Conservation (phyloP, 2,888 invertebrate genomes). For the Scaptodrosophila latifasciaeformis region DNA sequence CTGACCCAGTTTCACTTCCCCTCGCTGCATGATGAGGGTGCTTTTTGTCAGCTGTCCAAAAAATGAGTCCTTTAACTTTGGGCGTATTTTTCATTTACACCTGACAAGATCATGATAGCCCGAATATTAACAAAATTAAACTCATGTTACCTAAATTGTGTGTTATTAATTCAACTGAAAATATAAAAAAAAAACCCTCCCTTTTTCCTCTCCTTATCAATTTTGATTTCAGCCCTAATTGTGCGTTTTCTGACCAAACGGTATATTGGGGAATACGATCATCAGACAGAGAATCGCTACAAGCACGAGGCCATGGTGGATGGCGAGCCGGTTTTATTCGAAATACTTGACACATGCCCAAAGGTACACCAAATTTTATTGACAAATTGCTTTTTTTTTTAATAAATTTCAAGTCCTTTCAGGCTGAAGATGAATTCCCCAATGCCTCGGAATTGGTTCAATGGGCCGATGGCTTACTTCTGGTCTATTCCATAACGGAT, state of each 20-base stretch:
- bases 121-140: slow-evolving; percentile 49
- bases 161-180: slow-evolving; percentile 27
- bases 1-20: slow-evolving; percentile 45
- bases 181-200: too few species aligned
- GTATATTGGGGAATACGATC: slow-evolving; percentile 96
- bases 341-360: slow-evolving; percentile 92
- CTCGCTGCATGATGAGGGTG: background rate
- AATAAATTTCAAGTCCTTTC: slow-evolving; percentile 3
- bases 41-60: background rate
- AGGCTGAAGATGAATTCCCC: slow-evolving; percentile 85
- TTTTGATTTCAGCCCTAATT: slow-evolving; percentile 81
- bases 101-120: slow-evolving; percentile 39
- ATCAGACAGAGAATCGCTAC: slow-evolving; percentile 93
- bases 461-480: slow-evolving; percentile 92
- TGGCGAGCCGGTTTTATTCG: slow-evolving; percentile 91
- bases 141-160: slow-evolving; percentile 32
- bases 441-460: slow-evolving; percentile 82
- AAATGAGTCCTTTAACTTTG: background rate
- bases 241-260: slow-evolving; percentile 94
- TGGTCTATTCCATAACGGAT: slow-evolving; percentile 94
- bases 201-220: too few species aligned
- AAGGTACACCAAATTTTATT: slow-evolving; percentile 59
- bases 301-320: slow-evolving; percentile 92
- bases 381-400: background rate
- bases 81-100: slow-evolving; percentile 53